Base-by-base conservation (phyloP, 2,888 invertebrate genomes). In the Acrobasis repandana region DNA sequence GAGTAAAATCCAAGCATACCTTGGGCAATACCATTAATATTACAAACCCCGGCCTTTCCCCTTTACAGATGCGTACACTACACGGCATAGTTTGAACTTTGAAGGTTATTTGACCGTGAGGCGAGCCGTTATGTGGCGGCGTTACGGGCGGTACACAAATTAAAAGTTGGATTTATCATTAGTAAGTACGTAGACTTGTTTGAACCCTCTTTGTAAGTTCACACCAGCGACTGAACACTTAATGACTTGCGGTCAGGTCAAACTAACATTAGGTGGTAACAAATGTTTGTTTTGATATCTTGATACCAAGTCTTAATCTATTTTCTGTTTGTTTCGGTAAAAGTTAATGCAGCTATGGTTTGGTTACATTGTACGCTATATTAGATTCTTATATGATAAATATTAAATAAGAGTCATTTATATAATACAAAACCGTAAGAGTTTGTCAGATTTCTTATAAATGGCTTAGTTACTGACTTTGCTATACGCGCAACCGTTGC, bases 1-100 rank as follows among this genome's bases (percentile, higher is more conserved):
- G 90, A 89, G 90, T 88, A 88, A 86, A 90, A 91, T 90, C 90
- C 89, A 83, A 80, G 86, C 89, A 87, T 90, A 88, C 88, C 86
- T 89, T 85, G 78, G 84, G 85, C 82, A 80, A 83, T 86, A 82
- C 84, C 87, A 88, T 90, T 88, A 90, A 89, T 89, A 88, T 86
- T 83, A 82, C 83, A 80, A 81, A 70, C 82, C 80, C 82, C 77
- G 73, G 75, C 71, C 74, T 72, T 74, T 76, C 81, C 82, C 80
- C 78, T 79, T 76, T 73, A 70, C 73, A 74, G 71, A 74, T 77
- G 75, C 71, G 70, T 73, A 67, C 74, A 59, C 59, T 59, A 49
- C 18, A 56, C 61, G 59, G 66, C 61, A 72, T 71, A 73, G 72
- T 74, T 74, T 69, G 67, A 71, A 73, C 72, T 74, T 74, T 69